These are phyloP conservation scores for Dryas iulia DNA, from an alignment of 1,140 invertebrate genomes.

Conservation along the genomic window DNA sequence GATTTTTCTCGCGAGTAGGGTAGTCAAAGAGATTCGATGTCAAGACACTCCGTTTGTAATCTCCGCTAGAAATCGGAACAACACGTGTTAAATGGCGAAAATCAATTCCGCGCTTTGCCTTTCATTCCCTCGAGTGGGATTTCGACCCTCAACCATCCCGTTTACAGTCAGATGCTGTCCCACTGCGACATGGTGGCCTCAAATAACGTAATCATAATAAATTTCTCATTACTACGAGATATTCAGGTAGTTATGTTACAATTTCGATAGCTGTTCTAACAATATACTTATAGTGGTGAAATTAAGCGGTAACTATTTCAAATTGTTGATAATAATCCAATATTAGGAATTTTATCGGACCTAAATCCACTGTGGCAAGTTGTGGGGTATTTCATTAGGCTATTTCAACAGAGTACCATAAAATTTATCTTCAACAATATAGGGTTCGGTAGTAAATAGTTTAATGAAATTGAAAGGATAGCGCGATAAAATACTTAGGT, in stretches of 20 bases:
- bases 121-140: no score
- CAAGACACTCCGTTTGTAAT: no score
- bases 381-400: conserved; percentile 44
- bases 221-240: background rate
- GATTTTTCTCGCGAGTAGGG: no score
- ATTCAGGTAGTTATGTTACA: background rate
- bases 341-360: conserved; percentile 42
- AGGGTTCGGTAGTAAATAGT: conserved; percentile 37
- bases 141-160: no score
- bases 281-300: background rate
- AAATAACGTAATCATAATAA: no score
- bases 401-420: conserved; percentile 45
- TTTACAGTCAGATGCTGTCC: no score
- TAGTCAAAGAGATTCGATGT: no score
- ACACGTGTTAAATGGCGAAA: no score
- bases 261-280: background rate
- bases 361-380: conserved; percentile 39
- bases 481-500: background rate
- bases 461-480: conserved; percentile 38
- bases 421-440: conserved; percentile 46
- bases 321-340: conserved; percentile 7
- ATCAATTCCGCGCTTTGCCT: no score
- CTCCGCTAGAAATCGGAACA: no score
- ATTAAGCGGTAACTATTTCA: background rate
- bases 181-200: no score